Evolutionary conservation across 1,140 invertebrate species (phyloP), one percentile per base, ranked within the genome.

Genomic region (Dendrolimus kikuchii): DNA sequence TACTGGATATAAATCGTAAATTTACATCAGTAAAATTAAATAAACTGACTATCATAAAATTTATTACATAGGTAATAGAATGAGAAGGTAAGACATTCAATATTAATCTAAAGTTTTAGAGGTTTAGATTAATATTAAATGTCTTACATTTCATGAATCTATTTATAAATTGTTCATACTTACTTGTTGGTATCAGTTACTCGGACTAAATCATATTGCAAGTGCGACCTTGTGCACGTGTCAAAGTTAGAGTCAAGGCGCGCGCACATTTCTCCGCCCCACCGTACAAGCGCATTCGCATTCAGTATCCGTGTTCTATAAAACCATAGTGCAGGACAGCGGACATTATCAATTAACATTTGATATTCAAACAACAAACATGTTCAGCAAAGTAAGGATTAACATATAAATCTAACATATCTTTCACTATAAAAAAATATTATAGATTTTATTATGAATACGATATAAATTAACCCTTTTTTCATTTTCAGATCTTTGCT

Each of bases 351-450:
- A 81, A 81, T 81, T 70, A 71, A 72, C 70, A 60, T 49, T 62
- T 49, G 55, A 62, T 73, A 59, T 46, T 67, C 53, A 63, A 65
- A 70, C 61, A 61, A 40, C 40, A 41, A 79, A 78, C 65, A 82
- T 82, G 79, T 77, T 80, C 68, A 74, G 75, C 72, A 81, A 78
- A 78, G 77, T 81, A 55, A 81, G 77, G 76, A 23, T 23, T 23
- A 23, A 23, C 23, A 23, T 23, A 23, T 23, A 23, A 23, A 23
- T 23, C 23, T 3, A 23, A 23, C 23, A 23, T 23, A 23, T 23
- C 23, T 23, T 23, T 23, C 23, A 57, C 46, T 42, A 42, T 37
- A 39, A 9, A 9, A n/a, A n/a, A 40, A 8, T 10, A 49, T 9
- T 23, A 10, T 41, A 6, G 5, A 8, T 41, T 23, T 42, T 6